Evolutionary conservation across 2,113 vertebrate species (phyloP).

Genomic region (Chlorocebus sabaeus): DNA sequence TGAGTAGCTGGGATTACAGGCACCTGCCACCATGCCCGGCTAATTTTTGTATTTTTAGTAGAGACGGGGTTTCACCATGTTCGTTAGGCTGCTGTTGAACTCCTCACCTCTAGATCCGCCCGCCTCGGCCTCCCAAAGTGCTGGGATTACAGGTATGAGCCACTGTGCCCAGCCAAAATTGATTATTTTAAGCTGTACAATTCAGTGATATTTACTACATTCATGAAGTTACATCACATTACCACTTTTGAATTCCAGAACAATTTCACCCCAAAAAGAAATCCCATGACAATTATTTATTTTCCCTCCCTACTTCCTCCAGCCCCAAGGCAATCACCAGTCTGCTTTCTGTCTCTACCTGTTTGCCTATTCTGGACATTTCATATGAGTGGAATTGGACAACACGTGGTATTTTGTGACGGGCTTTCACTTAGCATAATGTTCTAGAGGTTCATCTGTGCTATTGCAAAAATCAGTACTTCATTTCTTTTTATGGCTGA

Average conservation of each 20-base stretch:
- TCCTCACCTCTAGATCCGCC: too few species aligned
- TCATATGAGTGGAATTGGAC: background rate
- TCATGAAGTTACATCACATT: too few species aligned
- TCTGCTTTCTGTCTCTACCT: background rate
- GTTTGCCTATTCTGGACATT: background rate
- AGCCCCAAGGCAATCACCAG: too few species aligned
- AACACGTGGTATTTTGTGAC: rapidly evolving
- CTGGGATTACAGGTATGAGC: too few species aligned
- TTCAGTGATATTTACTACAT: background rate
- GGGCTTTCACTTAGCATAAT: background rate
- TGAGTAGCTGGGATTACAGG: too few species aligned
- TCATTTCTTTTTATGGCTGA: background rate
- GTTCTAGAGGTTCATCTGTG: background rate
- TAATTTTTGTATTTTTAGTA: too few species aligned
- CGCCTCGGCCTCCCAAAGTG: too few species aligned
- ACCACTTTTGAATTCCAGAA: background rate
- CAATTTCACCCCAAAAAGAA: background rate
- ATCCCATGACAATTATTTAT: rapidly evolving
- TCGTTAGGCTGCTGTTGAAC: too few species aligned
- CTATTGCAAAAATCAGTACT: too few species aligned
- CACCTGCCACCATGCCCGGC: rapidly evolving
- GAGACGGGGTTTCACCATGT: too few species aligned
- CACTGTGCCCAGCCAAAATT: background rate
- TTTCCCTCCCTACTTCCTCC: background rate
- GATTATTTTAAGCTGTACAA: background rate